Percentiles rank a stretch among this genome's conserved stretches.
phyloP scores from a whole-genome alignment of 53 echinoderm and acorn worm genomes.

The Zoroaster sp. region DNA sequence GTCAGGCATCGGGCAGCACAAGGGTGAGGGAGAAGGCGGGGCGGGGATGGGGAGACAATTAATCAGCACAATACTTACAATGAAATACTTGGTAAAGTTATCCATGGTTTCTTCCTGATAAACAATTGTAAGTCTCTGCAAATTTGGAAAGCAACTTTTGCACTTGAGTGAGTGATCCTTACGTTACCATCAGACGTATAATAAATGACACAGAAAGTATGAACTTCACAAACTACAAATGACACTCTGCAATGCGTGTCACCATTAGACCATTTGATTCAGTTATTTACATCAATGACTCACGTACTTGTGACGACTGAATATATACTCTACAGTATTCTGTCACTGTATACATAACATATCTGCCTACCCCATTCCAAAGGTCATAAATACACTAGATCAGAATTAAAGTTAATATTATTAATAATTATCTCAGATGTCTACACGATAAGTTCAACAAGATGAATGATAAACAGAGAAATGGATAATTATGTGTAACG shows the following conservation, averaged over 20 bases:
- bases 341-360: background rate
- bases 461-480: no score
- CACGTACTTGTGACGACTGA: background rate
- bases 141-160: no score
- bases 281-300: background rate
- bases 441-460: no score
- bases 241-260: background rate
- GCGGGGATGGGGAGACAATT: background rate
- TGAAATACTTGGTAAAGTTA: constrained; percentile 5
- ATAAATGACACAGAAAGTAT: background rate
- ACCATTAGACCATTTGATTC: background rate
- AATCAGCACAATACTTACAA: background rate
- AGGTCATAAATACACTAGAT: background rate
- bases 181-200: background rate
- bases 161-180: background rate
- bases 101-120: background rate
- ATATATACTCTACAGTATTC: no score
- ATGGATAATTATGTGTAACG: no score
- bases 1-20: no score
- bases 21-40: no score
- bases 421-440: constrained; percentile 1
- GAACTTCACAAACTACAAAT: background rate
- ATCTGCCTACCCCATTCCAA: background rate
- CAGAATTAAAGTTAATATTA: background rate
- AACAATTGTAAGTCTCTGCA: no score